Percentiles rank a stretch among this genome's conserved stretches.
phyloP scores from a whole-genome alignment of 92 coral and sea anemone genomes.

The Isaurus tuberculatus region DNA sequence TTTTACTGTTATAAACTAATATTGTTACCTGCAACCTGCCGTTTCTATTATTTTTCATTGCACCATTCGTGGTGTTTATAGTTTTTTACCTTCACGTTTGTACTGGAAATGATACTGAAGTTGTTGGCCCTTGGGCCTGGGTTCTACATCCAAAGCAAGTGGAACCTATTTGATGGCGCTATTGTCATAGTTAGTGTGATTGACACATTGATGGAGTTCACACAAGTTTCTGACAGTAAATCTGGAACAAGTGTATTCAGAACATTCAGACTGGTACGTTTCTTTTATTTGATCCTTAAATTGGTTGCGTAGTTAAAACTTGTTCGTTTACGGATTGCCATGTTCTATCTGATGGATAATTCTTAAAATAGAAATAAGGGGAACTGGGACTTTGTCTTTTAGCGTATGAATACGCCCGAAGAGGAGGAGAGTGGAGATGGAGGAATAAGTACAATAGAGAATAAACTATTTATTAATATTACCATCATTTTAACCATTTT shows the following conservation, averaged over 20 bases:
- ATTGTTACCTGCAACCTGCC: too few relatives aligned
- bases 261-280: conserved; percentile 85
- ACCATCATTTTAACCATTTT: too few relatives aligned
- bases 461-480: too few relatives aligned
- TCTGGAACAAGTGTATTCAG: conserved; percentile 86
- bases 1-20: too few relatives aligned
- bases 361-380: too few relatives aligned
- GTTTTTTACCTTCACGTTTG: conserved; percentile 75
- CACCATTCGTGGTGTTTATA: conserved; percentile 15
- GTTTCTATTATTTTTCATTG: too few relatives aligned
- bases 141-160: conserved; percentile 85
- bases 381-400: too few relatives aligned
- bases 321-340: too few relatives aligned
- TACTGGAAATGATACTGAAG: conserved; percentile 78
- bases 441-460: too few relatives aligned
- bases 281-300: background rate
- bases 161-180: conserved; percentile 86
- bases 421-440: too few relatives aligned
- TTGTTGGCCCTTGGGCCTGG: conserved; percentile 74
- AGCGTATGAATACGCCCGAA: too few relatives aligned
- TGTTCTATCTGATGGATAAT: too few relatives aligned
- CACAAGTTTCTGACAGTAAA: conserved; percentile 58
- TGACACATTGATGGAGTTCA: conserved; percentile 72
- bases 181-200: conserved; percentile 79
- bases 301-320: background rate